Conservation (phyloP, 2,113 vertebrate genomes). For the Phodopus roborovskii region DNA sequence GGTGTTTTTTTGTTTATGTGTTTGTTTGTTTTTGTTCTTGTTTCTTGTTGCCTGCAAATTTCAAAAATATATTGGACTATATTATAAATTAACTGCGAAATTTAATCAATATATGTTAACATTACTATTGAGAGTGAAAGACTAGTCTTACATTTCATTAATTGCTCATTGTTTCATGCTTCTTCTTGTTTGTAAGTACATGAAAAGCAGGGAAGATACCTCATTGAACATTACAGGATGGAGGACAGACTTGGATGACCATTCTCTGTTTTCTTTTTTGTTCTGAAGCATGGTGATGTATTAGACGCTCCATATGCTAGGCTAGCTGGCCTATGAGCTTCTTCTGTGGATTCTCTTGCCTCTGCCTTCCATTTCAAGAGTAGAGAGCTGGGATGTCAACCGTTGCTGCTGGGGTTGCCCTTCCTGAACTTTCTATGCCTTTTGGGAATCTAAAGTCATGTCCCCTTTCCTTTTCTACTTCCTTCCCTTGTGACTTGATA, state of each 20-base stretch:
- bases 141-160: background rate
- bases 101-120: background rate
- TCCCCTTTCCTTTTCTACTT: background rate
- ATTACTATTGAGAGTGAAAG: background rate
- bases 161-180: background rate
- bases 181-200: background rate
- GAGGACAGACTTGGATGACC: background rate
- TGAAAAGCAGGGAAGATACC: background rate
- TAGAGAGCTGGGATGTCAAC: background rate
- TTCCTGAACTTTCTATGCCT: too few species aligned
- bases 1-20: too few species aligned
- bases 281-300: background rate
- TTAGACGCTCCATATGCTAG: too few species aligned
- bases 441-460: background rate
- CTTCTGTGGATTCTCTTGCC: background rate
- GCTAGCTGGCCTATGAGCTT: background rate
- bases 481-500: background rate
- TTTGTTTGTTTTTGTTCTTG: too few species aligned
- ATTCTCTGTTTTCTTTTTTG: background rate
- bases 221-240: background rate
- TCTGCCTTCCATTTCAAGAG: background rate
- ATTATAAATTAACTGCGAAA: background rate
- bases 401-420: background rate
- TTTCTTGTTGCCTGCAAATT: too few species aligned
- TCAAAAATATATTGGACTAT: background rate